Evolutionary conservation across 2,888 invertebrate species (phyloP).

Genomic region (Epinotia ramella): DNA sequence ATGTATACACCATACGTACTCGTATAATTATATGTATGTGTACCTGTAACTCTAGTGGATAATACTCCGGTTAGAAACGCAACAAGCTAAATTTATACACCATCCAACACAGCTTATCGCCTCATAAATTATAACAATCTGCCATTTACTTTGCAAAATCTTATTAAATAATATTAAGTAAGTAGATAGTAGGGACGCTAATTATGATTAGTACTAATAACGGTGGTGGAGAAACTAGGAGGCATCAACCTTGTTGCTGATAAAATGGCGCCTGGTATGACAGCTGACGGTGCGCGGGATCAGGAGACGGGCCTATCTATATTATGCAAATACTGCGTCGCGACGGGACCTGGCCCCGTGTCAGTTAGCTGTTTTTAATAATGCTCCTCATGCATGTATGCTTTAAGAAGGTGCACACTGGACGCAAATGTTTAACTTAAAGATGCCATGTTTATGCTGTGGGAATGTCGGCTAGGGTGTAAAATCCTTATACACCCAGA

Average conservation of each 20-base stretch:
- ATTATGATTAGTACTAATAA: conserved; percentile 60
- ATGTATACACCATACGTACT: not conserved
- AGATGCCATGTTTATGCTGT: too few species aligned
- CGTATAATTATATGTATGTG: conserved; percentile 6
- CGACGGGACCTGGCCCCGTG: conserved; percentile 47
- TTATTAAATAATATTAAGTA: conserved; percentile 44
- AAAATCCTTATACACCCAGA: too few species aligned
- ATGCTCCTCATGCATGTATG: conserved; percentile 42
- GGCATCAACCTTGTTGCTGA: conserved; percentile 57
- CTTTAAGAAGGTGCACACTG: conserved; percentile 27
- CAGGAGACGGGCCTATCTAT: conserved; percentile 51
- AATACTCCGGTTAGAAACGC: conserved; percentile 37
- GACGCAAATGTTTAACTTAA: not conserved
- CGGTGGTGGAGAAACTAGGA: conserved; percentile 55
- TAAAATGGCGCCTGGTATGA: conserved; percentile 59
- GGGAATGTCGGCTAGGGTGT: too few species aligned
- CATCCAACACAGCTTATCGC: conserved; percentile 38
- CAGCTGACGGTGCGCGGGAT: conserved; percentile 49
- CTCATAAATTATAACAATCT: conserved; percentile 37
- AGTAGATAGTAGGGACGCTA: conserved; percentile 46
- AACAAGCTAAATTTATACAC: conserved; percentile 34
- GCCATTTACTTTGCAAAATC: conserved; percentile 38
- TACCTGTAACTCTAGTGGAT: not conserved
- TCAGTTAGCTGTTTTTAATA: conserved; percentile 51
- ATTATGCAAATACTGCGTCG: conserved; percentile 58